Evolutionary conservation across 2,113 vertebrate species (phyloP).

Genomic region (Psilopogon haemacephalus): DNA sequence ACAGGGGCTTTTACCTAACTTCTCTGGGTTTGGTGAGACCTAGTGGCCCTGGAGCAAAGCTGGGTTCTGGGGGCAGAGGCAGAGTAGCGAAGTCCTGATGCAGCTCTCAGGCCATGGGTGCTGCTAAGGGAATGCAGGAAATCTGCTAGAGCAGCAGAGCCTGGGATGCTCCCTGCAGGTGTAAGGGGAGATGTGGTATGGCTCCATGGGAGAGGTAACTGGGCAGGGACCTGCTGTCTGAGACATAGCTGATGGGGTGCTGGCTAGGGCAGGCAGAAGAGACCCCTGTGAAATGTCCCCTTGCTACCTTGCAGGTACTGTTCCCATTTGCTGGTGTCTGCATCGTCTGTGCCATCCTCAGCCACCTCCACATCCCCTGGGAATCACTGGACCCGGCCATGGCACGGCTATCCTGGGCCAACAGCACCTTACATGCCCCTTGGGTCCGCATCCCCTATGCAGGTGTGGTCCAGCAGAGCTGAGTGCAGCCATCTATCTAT

Average conservation of each 20-base stretch:
- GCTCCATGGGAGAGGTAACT: not conserved
- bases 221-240: not conserved
- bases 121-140: accelerated
- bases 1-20: too few species aligned
- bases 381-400: conserved; percentile 11
- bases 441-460: conserved; percentile 80
- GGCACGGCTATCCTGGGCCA: conserved; percentile 19
- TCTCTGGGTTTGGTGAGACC: not conserved
- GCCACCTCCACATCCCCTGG: not conserved
- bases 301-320: conserved; percentile 73
- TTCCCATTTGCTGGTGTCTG: conserved; percentile 75
- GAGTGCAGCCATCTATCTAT: not conserved
- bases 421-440: conserved; percentile 30
- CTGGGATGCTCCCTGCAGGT: not conserved
- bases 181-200: not conserved
- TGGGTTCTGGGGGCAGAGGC: not conserved
- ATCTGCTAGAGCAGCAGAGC: not conserved
- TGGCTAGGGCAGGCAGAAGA: not conserved
- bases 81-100: not conserved
- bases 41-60: not conserved
- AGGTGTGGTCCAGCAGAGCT: conserved; percentile 59
- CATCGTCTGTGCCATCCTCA: conserved; percentile 69
- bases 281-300: not conserved
- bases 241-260: not conserved
- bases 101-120: not conserved